These are phyloP conservation scores for Chloroceryle inda DNA, from an alignment of 2,797 vertebrate species.

Conservation along the genomic window DNA sequence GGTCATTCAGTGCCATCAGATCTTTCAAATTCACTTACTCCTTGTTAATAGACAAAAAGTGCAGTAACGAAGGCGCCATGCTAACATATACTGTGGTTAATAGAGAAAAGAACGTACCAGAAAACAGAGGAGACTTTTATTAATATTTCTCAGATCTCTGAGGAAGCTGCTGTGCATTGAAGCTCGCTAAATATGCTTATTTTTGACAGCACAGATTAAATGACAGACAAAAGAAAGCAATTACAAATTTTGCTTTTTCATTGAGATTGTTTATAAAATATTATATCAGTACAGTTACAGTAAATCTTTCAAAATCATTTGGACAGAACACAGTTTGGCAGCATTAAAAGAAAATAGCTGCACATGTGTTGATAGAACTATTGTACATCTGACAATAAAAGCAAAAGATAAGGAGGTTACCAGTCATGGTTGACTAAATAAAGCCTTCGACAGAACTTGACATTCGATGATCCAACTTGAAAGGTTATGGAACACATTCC, in stretches of 20 bases:
- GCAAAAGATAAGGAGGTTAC: constrained; percentile 59
- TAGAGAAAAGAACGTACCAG: neutral
- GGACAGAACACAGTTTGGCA: constrained; percentile 50
- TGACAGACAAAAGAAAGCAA: constrained; percentile 54
- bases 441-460: constrained; percentile 70
- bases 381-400: constrained; percentile 68
- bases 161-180: constrained; percentile 13
- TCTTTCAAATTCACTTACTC: neutral
- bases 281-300: neutral
- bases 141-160: constrained; percentile 15
- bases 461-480: constrained; percentile 75
- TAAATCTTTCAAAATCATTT: constrained; percentile 63
- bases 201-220: constrained; percentile 27
- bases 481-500: constrained; percentile 80
- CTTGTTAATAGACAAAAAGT: neutral
- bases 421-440: constrained; percentile 71
- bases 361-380: constrained; percentile 58
- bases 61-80: neutral
- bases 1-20: neutral
- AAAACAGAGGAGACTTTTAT: neutral
- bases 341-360: constrained; percentile 59
- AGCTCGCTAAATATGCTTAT: constrained; percentile 40
- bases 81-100: neutral
- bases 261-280: constrained; percentile 6
- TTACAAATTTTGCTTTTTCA: constrained; percentile 44